Evolutionary conservation across 1,140 invertebrate species (phyloP).

Genomic region (Drosophila elegans): DNA sequence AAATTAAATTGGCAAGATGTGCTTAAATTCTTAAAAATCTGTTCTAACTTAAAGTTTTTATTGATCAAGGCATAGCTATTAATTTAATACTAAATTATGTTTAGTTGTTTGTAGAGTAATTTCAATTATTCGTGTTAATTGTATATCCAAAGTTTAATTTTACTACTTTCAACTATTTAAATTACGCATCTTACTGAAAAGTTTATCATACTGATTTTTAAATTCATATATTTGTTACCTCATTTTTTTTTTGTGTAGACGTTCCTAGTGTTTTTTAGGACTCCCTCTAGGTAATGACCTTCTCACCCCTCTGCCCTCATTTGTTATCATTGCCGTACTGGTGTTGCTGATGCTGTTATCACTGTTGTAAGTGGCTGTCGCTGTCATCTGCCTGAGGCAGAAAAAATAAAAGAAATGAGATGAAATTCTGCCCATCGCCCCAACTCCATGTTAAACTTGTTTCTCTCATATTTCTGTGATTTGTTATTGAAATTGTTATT

Average conservation of each 20-base stretch:
- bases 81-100: not conserved
- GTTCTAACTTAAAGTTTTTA: too few species aligned
- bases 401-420: conserved; percentile 29
- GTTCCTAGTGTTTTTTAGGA: not conserved
- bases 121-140: too few species aligned
- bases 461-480: conserved; percentile 36
- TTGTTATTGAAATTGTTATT: conserved; percentile 78
- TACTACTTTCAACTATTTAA: too few species aligned
- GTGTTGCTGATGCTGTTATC: conserved; percentile 14
- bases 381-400: conserved; percentile 63
- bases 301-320: too few species aligned
- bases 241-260: too few species aligned
- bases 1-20: conserved; percentile 12
- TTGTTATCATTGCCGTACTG: conserved; percentile 10
- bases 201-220: too few species aligned
- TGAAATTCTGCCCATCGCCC: conserved; percentile 12
- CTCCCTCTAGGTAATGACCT: too few species aligned
- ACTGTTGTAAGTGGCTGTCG: conserved; percentile 56
- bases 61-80: too few species aligned
- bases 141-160: too few species aligned
- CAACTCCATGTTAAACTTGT: conserved; percentile 17
- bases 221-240: too few species aligned
- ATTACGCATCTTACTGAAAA: too few species aligned
- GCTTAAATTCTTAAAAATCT: not conserved
- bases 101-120: too few species aligned